Evolutionary conservation across 2,113 vertebrate genomes (phyloP).

Genomic region (Neotoma lepida): DNA sequence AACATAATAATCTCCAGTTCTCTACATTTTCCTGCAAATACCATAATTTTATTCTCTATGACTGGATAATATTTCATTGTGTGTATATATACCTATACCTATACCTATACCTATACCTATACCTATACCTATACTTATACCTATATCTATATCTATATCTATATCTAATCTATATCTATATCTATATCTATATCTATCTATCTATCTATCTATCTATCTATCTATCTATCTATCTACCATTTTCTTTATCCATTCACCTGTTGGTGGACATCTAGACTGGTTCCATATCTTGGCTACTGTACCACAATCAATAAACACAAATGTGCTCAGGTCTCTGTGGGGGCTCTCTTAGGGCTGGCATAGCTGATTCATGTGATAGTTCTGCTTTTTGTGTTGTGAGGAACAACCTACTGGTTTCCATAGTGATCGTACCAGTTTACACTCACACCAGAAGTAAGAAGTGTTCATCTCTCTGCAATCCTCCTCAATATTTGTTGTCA

Average conservation of each 20-base stretch:
- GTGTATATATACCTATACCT: no score
- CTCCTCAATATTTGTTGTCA: neutral
- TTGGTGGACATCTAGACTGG: neutral
- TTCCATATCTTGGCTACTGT: neutral
- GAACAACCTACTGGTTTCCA: neutral
- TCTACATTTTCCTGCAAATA: neutral
- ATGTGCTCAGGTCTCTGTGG: neutral
- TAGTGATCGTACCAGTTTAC: neutral
- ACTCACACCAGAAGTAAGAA: neutral
- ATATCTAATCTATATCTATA: no score
- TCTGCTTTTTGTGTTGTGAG: neutral
- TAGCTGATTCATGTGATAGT: neutral
- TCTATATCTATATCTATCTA: no score
- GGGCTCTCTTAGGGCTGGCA: neutral
- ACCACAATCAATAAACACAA: neutral
- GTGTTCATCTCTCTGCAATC: neutral
- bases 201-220: no score
- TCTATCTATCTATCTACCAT: no score
- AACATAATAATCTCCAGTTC: neutral
- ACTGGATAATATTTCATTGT: neutral
- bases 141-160: no score
- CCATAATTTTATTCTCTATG: neutral
- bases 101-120: no score
- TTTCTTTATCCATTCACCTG: neutral
- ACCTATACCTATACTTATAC: no score